Base-by-base conservation (phyloP, 1,140 invertebrate species). In the Megathymus violae region DNA sequence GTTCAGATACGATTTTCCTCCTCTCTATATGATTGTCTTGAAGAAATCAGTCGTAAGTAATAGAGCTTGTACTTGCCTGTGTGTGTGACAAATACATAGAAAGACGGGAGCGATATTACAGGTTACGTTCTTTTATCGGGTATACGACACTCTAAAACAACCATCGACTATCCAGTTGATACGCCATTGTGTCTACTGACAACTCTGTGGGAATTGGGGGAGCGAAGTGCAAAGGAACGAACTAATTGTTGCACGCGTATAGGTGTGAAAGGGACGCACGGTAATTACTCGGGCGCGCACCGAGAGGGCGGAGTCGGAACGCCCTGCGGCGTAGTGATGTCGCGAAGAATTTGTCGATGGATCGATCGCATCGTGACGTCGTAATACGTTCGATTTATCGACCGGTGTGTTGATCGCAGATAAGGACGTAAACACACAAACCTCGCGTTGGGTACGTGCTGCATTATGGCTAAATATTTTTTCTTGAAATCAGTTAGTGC, bases 261-360 rank as follows among this genome's bases (percentile, higher is more conserved):
- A 54, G 38, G 52, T 44, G 52, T 11, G 76, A 80, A 74, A 75
- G 70, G 69, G 80, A 83, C 74, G 63, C 46, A 66, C 41, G 36
- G 40, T 71, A 67, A 69, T 76, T 71, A 70, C 63, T 40, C 62
- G 65, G 64, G 54, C 71, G 51, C 71, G 68, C 72, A 51, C 41
- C 14, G 51, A 62, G 67, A 70, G 65, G 81, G 81, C 79, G 81
- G 44, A 74, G 67, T 64, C 52, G 52, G 38, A 52, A 64, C 69
- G 67, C 68, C 70, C 67, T 73, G 65, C 54, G 62, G 64, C 61
- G 14, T 80, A 75, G 74, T 75, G 78, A 69, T 75, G 79, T 79
- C 69, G 71, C 65, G 75, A 71, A 68, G 68, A 71, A 74, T 68
- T 72, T 80, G 72, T 82, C 78, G 82, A 85, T 82, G 68, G 25